Conservation (phyloP, 2,113 vertebrate species). For the Hippoglossus stenolepis region DNA sequence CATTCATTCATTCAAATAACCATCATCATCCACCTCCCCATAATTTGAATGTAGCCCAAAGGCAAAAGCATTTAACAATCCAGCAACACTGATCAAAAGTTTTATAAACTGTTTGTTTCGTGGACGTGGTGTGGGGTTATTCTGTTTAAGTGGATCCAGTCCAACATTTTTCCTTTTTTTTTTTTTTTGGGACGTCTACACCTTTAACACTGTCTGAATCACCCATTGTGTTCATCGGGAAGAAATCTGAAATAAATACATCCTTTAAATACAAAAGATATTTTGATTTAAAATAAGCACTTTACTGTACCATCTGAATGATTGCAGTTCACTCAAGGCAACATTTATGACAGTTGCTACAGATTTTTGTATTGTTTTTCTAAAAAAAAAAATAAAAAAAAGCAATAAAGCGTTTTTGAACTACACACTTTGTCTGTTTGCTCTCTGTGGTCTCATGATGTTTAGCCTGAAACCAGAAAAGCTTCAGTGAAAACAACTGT, state of each 20-base stretch:
- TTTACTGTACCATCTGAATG: constrained; percentile 94
- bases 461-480: neutral
- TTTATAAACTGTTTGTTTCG: constrained; percentile 36
- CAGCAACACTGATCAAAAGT: constrained; percentile 56
- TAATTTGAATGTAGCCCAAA: constrained; percentile 71
- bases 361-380: constrained; percentile 97
- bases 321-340: constrained; percentile 88
- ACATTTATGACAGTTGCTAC: constrained; percentile 85
- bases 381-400: constrained; percentile 88
- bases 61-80: constrained; percentile 62
- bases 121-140: constrained; percentile 32
- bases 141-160: constrained; percentile 34
- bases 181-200: constrained; percentile 20
- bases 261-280: constrained; percentile 68
- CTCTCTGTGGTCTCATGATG: accelerated
- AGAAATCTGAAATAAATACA: constrained; percentile 56
- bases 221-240: constrained; percentile 54
- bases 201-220: constrained; percentile 62
- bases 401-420: constrained; percentile 90
- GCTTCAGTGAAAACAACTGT: neutral
- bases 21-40: constrained; percentile 55
- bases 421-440: neutral
- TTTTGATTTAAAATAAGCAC: constrained; percentile 90
- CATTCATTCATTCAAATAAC: constrained; percentile 55
- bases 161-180: constrained; percentile 1